Evolutionary conservation across 2,797 vertebrate species (phyloP).

Genomic region (Sarcoramphus papa): DNA sequence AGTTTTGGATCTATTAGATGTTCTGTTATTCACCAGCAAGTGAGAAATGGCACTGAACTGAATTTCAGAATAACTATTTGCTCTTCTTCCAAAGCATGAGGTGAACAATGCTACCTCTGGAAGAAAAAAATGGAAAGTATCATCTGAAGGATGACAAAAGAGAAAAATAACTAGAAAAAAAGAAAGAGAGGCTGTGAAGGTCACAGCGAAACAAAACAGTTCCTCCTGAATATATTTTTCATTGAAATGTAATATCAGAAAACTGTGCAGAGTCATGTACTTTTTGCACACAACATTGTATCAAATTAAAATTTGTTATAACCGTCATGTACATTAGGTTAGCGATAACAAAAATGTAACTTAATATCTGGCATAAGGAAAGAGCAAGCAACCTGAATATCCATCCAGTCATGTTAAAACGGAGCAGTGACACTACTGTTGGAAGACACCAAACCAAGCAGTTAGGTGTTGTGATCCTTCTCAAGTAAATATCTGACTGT

Average conservation of each 20-base stretch:
- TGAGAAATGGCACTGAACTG: not conserved
- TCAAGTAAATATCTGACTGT: slow-evolving; percentile 54
- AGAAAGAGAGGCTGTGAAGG: slow-evolving; percentile 54
- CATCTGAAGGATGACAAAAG: not conserved
- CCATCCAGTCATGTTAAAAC: slow-evolving; percentile 49
- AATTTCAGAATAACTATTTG: not conserved
- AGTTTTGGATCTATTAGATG: not conserved
- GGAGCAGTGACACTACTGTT: slow-evolving; percentile 49
- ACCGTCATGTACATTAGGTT: slow-evolving; percentile 62
- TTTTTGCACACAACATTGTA: slow-evolving; percentile 70
- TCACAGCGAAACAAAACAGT: slow-evolving; percentile 58
- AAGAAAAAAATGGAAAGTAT: not conserved
- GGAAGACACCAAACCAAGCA: slow-evolving; percentile 47
- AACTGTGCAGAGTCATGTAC: slow-evolving; percentile 59
- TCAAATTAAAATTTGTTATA: slow-evolving; percentile 76
- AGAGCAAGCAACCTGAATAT: slow-evolving; percentile 60
- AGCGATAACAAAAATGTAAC: slow-evolving; percentile 75
- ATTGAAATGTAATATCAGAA: slow-evolving; percentile 58
- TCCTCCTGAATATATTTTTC: slow-evolving; percentile 51
- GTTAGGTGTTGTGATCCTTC: slow-evolving; percentile 32
- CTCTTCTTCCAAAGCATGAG: not conserved
- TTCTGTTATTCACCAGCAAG: not conserved
- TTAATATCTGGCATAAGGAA: slow-evolving; percentile 70
- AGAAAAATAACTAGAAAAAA: not conserved
- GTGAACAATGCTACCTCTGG: not conserved